Conservation (phyloP, 2,797 vertebrate genomes). For the Apogon hyalosoma region DNA sequence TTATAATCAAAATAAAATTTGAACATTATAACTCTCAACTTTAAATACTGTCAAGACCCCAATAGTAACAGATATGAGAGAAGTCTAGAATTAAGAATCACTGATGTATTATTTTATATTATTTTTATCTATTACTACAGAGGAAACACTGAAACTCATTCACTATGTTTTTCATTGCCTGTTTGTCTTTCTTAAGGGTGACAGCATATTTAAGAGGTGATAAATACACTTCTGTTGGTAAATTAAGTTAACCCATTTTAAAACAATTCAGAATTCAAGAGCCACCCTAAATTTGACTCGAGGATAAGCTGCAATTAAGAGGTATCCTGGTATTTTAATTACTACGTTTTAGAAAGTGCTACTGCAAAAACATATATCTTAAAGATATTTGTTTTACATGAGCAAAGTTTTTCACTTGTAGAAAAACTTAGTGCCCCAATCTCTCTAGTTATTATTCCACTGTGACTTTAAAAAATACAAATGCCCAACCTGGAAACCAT, state of each 20-base stretch:
- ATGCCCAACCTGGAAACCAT: conserved; percentile 53
- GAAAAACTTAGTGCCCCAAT: conserved; percentile 2
- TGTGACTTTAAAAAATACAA: conserved; percentile 32
- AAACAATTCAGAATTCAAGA: no score
- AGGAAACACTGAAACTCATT: not conserved
- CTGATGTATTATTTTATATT: no score
- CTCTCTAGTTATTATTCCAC: conserved; percentile 35
- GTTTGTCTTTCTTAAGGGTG: not conserved
- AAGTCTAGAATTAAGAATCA: no score
- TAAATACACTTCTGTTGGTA: not conserved
- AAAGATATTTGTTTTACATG: conserved; percentile 16
- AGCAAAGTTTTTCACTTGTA: conserved; percentile 2
- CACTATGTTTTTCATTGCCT: not conserved
- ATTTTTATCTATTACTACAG: no score
- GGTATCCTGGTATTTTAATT: no score
- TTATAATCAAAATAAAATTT: no score
- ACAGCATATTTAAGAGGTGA: not conserved
- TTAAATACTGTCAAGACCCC: conserved; percentile 55
- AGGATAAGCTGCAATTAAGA: no score
- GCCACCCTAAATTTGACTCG: not conserved
- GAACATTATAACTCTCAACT: no score
- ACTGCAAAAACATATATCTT: no score
- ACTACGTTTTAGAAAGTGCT: no score
- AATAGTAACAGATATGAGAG: conserved; percentile 50
- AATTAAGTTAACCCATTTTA: no score